Evolutionary conservation across 1,140 invertebrate species (phyloP), one percentile per base, ranked within the genome.

Genomic region (Drosophila rufa): DNA sequence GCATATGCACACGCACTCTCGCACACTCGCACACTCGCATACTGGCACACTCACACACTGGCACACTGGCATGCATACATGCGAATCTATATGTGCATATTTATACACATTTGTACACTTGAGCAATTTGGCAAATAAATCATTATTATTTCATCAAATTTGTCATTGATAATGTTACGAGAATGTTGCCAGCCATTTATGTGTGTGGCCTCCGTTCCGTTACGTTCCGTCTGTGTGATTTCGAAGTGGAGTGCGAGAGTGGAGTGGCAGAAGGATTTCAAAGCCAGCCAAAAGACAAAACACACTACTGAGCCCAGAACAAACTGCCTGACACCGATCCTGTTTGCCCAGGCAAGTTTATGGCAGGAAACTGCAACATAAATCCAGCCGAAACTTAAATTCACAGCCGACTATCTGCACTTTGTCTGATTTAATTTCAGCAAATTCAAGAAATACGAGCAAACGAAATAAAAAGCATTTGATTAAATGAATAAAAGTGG

Each of bases 111-210:
- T 66, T 62, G 61, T 71, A 84, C 82, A 81, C 85, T 90, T 90
- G 85, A 89, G 85, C 85, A 90, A 89, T 90, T 89, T 84, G 80
- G 46, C 84, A 90, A 84, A 90, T 85, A 90, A 86, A 86, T 86
- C 85, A 89, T 89, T 90, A 89, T 89, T 89, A 89, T 89, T 89
- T 89, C 82, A 89, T 81, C 85, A 89, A 89, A 89, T 89, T 89
- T 89, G 85, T 89, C 85, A 89, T 90, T 89, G 85, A 89, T 89
- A 89, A 84, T 84, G 83, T 77, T 68, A 58, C 68, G 46, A 79
- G 75, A 79, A 73, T 74, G 77, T 80, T 79, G 68, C 74, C 70
- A 81, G 76, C 82, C 73, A 68, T 84, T 69, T 61, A 55, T 60
- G 58, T 75, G 58, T 75, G 70, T 48, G 48, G 33, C 46, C 50